A percentile compares a stretch with the other conserved stretches of the same genome.
phyloP scores from a whole-genome alignment of 2,113 vertebrate species.

The Eclectus roratus region DNA sequence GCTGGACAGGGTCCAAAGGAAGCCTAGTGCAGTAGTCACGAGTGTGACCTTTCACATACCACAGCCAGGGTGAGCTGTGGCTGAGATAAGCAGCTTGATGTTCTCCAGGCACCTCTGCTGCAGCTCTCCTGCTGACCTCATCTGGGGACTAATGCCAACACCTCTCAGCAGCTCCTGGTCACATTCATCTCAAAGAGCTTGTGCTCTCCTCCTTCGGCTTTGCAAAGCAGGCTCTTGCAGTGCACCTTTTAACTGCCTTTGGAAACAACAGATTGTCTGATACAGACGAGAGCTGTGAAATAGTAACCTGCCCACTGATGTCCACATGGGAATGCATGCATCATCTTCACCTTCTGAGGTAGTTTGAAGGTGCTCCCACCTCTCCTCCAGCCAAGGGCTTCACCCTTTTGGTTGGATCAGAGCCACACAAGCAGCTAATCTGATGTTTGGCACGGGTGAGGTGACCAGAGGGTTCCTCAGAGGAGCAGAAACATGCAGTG shows the following conservation, averaged over 20 bases:
- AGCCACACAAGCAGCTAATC: background rate
- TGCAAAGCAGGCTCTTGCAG: background rate
- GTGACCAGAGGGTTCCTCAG: background rate
- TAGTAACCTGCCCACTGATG: background rate
- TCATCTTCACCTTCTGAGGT: background rate
- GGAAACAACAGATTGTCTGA: background rate
- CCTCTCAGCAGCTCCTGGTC: background rate
- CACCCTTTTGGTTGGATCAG: background rate
- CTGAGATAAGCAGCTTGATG: background rate
- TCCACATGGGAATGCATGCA: background rate
- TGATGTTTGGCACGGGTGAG: background rate
- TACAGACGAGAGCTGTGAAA: background rate
- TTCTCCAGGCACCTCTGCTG: background rate
- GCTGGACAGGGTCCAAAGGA: background rate
- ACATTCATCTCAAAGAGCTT: background rate
- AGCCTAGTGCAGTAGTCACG: background rate
- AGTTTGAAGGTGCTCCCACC: background rate
- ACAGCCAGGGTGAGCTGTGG: background rate
- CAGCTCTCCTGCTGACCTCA: background rate
- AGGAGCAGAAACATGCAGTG: rapidly evolving
- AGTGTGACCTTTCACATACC: background rate
- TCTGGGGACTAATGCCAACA: background rate
- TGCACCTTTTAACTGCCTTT: background rate
- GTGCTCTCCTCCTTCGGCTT: background rate
- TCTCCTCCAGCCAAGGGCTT: background rate